Base-by-base conservation (phyloP, 2,888 invertebrate genomes). In the Clanis bilineata region DNA sequence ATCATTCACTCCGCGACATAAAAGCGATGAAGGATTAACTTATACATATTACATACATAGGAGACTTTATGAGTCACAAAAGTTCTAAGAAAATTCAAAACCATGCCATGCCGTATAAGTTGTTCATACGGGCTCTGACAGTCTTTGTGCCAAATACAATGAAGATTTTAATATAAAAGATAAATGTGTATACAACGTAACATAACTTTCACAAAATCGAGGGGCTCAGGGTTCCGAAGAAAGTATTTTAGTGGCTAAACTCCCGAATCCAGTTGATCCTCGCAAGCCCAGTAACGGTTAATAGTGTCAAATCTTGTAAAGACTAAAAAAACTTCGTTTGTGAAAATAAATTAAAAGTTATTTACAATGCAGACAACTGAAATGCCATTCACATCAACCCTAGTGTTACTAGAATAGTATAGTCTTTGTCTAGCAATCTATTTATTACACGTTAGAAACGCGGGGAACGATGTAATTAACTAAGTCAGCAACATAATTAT, bases 1-100 rank as follows among this genome's bases (percentile, higher is more conserved):
- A 51, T 51, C 51, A 51, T 51, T 51, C 32, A 51, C 51, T 51
- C 18, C 18, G 51, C 51, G 4, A 51, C 51, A 10, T 32, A 51
- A 28, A 32, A 51, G 51, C 51, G 18, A 32, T 18, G 18, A 18
- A 18, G 41, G 18, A 32, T 18, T 28, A 32, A 9, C 32, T 21
- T 22, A 18, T 18, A 41, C 10, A 18, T 18, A 18, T 2, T 32
- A 15, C 15, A 28, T 25, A 15, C 23, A 22, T 45, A 1, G 10
- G 18, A 21, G 7, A 43, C 7, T 15, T 15, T 18, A 32, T 51
- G 15, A 28, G 7, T 9, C 28, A 51, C 28, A 15, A 2, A 32
- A 28, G 15, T 18, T 32, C 9, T 1, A 28, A 12, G 28, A 47
- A 28, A 32, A 51, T 41, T 18, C 7, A 51, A 18, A 10, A 1